Evolutionary conservation across 2,888 invertebrate genomes (phyloP).

Genomic region (Cremastinae sp.): DNA sequence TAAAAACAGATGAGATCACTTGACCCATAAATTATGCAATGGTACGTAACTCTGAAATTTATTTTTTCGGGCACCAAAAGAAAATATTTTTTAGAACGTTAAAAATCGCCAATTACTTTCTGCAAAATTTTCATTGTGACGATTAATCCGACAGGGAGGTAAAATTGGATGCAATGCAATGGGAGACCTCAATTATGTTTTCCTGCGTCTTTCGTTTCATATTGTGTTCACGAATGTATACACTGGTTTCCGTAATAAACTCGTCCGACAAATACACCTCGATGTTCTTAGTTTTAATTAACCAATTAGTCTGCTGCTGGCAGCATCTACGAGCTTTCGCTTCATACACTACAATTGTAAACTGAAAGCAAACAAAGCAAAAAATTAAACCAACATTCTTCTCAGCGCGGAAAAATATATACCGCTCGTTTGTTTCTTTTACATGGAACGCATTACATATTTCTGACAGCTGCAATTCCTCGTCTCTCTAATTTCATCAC

Average conservation of each 20-base stretch:
- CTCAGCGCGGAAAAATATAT: too few species aligned
- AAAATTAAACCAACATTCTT: not conserved
- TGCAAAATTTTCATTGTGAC: constrained; percentile 23
- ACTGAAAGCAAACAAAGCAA: not conserved
- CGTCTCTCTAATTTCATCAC: too few species aligned
- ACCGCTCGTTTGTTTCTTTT: too few species aligned
- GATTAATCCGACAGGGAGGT: constrained; percentile 17
- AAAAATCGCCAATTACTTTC: constrained; percentile 16
- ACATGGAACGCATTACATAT: too few species aligned
- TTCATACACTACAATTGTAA: not conserved
- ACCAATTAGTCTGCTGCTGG: constrained; percentile 32
- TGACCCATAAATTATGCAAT: constrained; percentile 4
- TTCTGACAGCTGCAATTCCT: too few species aligned
- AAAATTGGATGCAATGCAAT: constrained; percentile 9
- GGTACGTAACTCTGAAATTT: too few species aligned
- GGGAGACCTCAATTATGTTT: constrained; percentile 22
- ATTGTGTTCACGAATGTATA: not conserved
- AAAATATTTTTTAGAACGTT: too few species aligned
- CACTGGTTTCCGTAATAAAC: constrained; percentile 17
- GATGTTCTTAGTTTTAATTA: constrained; percentile 39
- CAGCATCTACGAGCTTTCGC: not conserved
- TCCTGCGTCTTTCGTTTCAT: constrained; percentile 7
- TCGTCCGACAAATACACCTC: constrained; percentile 16
- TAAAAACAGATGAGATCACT: too few species aligned
- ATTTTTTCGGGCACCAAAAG: too few species aligned